A percentile compares a stretch with the other conserved stretches of the same genome.
Evolutionary conservation across 2,888 invertebrate species (phyloP).

Genomic region (Tetranychus piercei): DNA sequence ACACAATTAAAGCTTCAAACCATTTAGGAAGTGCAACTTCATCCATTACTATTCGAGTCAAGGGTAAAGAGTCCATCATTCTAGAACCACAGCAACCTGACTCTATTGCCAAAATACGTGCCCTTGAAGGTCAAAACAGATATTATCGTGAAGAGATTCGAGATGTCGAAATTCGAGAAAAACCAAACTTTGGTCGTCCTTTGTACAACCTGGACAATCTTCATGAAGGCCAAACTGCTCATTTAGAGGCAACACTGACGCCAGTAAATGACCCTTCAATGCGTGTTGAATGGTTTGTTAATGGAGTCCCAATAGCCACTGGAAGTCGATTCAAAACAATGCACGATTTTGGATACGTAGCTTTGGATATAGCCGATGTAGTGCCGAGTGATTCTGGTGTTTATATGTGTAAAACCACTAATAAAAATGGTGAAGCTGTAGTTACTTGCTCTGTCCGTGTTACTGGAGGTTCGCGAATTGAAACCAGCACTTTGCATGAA

Average conservation of each 20-base stretch:
- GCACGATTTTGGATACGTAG: constrained; percentile 88
- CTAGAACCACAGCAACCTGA: constrained; percentile 58
- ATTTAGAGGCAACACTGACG: constrained; percentile 79
- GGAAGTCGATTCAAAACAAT: neutral
- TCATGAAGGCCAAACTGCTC: constrained; percentile 62
- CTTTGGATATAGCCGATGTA: constrained; percentile 81
- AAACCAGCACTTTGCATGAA: constrained; percentile 30
- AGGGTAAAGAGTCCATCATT: constrained; percentile 11
- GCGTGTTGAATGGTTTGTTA: constrained; percentile 66
- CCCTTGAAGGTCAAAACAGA: constrained; percentile 7
- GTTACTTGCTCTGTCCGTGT: neutral
- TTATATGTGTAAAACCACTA: constrained; percentile 80
- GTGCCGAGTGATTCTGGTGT: constrained; percentile 89
- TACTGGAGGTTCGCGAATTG: neutral
- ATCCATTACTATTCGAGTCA: constrained; percentile 61
- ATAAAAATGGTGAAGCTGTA: constrained; percentile 75
- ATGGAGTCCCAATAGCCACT: constrained; percentile 77
- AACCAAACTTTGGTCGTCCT: constrained; percentile 53
- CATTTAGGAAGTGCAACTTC: constrained; percentile 87
- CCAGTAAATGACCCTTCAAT: constrained; percentile 85
- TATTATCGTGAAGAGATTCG: constrained; percentile 36
- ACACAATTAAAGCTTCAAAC: constrained; percentile 82
- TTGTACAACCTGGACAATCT: constrained; percentile 54
- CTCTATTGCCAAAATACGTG: constrained; percentile 45
- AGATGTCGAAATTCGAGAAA: neutral